Conservation (phyloP, 2,113 vertebrate genomes). For the Muntiacus reevesi region DNA sequence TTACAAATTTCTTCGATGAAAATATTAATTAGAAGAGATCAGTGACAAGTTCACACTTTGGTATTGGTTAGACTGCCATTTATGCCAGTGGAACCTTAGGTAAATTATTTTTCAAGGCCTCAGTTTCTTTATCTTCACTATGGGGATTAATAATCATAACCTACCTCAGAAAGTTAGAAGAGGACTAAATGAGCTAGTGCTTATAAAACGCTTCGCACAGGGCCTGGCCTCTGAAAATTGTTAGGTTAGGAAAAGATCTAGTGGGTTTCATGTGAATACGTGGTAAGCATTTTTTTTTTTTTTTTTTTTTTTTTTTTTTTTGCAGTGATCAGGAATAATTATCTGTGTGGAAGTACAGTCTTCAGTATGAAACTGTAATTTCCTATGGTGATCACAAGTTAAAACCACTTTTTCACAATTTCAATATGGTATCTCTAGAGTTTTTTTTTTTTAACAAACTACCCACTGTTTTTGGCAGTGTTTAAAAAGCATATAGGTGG, state of each 20-base stretch:
- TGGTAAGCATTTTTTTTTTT: neutral
- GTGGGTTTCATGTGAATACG: neutral
- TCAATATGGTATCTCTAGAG: neutral
- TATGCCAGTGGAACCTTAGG: neutral
- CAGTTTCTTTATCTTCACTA: conserved; percentile 14
- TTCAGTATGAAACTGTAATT: conserved; percentile 15
- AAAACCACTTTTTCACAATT: conserved; percentile 32
- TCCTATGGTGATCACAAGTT: conserved; percentile 22
- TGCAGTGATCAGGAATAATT: neutral
- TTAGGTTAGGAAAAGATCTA: conserved; percentile 14
- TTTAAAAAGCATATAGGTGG: neutral
- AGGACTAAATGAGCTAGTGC: conserved; percentile 16
- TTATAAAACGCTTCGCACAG: conserved; percentile 9
- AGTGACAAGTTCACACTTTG: neutral
- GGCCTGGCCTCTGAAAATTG: conserved; percentile 47
- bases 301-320: neutral
- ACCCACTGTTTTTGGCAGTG: neutral
- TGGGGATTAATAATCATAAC: neutral
- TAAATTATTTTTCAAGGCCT: neutral
- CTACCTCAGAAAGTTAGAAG: neutral
- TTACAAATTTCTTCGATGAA: neutral
- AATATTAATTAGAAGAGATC: neutral
- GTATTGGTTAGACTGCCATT: neutral
- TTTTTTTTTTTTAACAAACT: conserved; percentile 16
- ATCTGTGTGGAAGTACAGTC: conserved; percentile 23